A percentile compares a stretch with the other conserved stretches of the same genome.
These are phyloP conservation scores for Pachydiplax longipennis DNA, from an alignment of 2,888 invertebrate species.

Conservation along the genomic window DNA sequence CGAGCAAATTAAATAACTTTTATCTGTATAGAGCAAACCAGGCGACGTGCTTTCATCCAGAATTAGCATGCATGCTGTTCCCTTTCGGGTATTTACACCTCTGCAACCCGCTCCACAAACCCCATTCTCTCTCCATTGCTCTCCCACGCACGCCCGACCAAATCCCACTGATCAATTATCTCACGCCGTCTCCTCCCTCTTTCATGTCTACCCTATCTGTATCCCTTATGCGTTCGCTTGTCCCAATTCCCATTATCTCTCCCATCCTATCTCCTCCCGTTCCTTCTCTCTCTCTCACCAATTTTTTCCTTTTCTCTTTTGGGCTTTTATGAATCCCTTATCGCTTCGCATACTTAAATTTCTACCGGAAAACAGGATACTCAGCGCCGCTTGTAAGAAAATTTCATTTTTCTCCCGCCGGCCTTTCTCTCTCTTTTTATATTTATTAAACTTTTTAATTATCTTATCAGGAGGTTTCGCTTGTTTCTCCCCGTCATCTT, in stretches of 20 bases:
- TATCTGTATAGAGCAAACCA: constrained; percentile 16
- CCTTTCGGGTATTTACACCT: constrained; percentile 21
- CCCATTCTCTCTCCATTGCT: not conserved
- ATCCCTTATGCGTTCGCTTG: not conserved
- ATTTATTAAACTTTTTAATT: too few species aligned
- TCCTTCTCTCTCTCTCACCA: not conserved
- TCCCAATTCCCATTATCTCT: not conserved
- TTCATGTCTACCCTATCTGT: not conserved
- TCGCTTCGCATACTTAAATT: not conserved
- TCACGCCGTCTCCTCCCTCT: not conserved
- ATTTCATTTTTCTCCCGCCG: too few species aligned
- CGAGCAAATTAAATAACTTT: constrained; percentile 8
- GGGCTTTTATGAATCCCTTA: not conserved
- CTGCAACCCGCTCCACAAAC: not conserved
- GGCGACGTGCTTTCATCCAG: constrained; percentile 35
- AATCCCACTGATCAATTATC: constrained; percentile 36
- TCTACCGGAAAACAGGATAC: too few species aligned
- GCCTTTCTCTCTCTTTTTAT: too few species aligned
- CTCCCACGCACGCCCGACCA: not conserved
- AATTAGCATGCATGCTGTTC: constrained; percentile 32
- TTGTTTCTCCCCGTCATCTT: too few species aligned
- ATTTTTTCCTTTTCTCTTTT: not conserved
- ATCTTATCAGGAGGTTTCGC: too few species aligned
- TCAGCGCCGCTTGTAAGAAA: too few species aligned
- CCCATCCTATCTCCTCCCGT: not conserved